phyloP scores from a whole-genome alignment of 2,113 vertebrate genomes.

The Elachura formosa region DNA sequence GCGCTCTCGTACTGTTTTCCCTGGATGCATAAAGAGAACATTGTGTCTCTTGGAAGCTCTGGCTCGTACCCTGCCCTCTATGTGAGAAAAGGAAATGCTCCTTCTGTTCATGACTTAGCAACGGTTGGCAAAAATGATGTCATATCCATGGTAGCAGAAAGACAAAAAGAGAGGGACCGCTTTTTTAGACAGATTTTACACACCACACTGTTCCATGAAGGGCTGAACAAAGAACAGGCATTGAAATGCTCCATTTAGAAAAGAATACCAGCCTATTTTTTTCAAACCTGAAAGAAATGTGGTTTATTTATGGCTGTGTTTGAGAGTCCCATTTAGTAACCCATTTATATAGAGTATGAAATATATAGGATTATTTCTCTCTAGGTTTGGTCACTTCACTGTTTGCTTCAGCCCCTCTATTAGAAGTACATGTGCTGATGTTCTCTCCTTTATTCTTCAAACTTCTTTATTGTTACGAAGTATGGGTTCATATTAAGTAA shows the following conservation, averaged over 20 bases:
- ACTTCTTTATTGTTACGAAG: not conserved
- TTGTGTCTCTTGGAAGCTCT: conserved; percentile 28
- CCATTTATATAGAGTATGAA: not conserved
- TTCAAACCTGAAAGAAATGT: not conserved
- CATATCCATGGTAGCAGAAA: conserved; percentile 67
- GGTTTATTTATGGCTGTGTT: not conserved
- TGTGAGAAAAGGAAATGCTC: conserved; percentile 48
- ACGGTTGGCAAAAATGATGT: conserved; percentile 60
- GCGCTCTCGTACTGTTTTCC: not conserved
- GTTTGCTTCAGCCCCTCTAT: not conserved
- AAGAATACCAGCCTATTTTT: not conserved
- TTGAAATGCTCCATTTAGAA: not conserved
- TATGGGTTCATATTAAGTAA: not conserved
- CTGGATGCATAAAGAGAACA: conserved; percentile 39
- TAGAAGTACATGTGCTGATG: not conserved
- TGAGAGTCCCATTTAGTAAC: not conserved
- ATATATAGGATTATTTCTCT: not conserved
- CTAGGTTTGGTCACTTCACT: not conserved
- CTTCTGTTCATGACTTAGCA: conserved; percentile 28
- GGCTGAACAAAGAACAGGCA: not conserved
- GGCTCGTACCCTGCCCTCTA: conserved; percentile 6
- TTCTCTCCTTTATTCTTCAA: not conserved
- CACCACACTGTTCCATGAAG: not conserved
- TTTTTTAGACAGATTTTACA: conserved; percentile 2
- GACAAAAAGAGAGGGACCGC: not conserved